Evolutionary conservation across 2,113 vertebrate genomes (phyloP).

Genomic region (Tympanuchus pallidicinctus): DNA sequence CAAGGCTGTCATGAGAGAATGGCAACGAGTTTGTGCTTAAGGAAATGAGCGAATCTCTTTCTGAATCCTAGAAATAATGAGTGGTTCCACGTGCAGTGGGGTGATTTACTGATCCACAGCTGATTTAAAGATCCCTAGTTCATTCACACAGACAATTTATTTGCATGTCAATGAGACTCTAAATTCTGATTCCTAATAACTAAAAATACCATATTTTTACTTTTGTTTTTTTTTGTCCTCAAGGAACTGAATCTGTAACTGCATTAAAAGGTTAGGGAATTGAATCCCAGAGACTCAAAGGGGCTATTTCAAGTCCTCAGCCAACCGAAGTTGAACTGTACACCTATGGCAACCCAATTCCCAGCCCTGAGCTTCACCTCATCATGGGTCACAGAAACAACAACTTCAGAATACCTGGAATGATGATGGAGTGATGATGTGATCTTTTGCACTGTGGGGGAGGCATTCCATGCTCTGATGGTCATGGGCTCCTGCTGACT

Average conservation of each 20-base stretch:
- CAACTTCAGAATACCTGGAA: neutral
- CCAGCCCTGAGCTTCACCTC: neutral
- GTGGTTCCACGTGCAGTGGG: neutral
- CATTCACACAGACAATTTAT: neutral
- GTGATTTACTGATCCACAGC: neutral
- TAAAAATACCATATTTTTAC: neutral
- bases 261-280: neutral
- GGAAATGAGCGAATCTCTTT: neutral
- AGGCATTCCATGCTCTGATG: neutral
- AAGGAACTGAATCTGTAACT: neutral
- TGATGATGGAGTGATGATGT: accelerated
- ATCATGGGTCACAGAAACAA: too few relatives aligned
- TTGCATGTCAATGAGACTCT: neutral
- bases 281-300: neutral
- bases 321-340: neutral
- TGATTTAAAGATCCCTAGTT: neutral
- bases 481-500: neutral
- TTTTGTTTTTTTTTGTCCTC: neutral
- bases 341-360: neutral
- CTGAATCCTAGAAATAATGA: neutral
- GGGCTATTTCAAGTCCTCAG: neutral
- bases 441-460: accelerated
- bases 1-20: neutral
- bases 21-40: neutral
- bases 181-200: neutral